phyloP scores from a whole-genome alignment of 2,888 invertebrate species.

The Carabus problematicus region DNA sequence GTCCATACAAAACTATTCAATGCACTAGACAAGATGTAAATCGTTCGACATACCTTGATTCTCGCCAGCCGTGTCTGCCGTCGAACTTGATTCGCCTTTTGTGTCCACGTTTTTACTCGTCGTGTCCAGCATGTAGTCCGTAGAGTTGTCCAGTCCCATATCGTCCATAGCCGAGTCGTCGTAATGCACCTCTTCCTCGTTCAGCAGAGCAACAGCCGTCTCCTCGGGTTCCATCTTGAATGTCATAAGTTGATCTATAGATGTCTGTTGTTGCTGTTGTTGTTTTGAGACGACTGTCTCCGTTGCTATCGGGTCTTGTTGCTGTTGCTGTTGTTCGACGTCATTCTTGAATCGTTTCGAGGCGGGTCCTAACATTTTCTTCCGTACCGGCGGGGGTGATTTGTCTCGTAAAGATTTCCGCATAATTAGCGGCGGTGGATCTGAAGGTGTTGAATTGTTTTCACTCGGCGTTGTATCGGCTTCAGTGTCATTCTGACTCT shows the following conservation, averaged over 20 bases:
- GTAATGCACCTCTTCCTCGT: constrained; percentile 51
- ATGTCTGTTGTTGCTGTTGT: constrained; percentile 3
- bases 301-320: background rate
- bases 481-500: constrained; percentile 25
- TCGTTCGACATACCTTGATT: constrained; percentile 57
- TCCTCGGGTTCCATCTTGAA: constrained; percentile 59
- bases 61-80: constrained; percentile 50
- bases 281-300: background rate
- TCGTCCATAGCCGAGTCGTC: constrained; percentile 54
- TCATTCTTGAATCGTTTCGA: constrained; percentile 44
- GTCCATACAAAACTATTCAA: too few species aligned
- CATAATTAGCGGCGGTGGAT: background rate
- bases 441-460: constrained; percentile 1
- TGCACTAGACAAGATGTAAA: background rate
- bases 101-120: constrained; percentile 48
- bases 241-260: constrained; percentile 49
- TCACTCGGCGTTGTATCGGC: background rate
- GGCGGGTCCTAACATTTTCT: constrained; percentile 44
- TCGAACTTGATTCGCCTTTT: constrained; percentile 56
- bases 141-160: constrained; percentile 52
- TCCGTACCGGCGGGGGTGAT: constrained; percentile 31
- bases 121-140: constrained; percentile 49
- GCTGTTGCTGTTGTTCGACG: constrained; percentile 8
- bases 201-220: constrained; percentile 44
- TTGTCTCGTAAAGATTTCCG: constrained; percentile 35